Conservation (phyloP, 2,888 invertebrate species). For the Xestia c-nigrum region DNA sequence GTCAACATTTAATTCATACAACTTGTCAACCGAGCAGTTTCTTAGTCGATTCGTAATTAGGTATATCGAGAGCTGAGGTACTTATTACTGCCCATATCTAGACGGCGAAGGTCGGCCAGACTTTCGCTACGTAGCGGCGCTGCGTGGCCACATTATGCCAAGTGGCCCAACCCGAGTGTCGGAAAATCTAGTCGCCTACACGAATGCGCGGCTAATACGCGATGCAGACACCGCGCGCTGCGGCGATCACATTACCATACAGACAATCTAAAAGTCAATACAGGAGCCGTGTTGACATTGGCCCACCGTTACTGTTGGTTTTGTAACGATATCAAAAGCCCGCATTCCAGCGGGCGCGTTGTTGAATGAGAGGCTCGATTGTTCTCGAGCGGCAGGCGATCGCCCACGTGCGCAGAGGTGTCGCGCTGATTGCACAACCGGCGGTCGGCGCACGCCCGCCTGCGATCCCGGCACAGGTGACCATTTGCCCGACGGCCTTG, state of each 20-base stretch:
- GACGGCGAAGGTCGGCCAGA: slow-evolving; percentile 88
- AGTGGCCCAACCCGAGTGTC: slow-evolving; percentile 81
- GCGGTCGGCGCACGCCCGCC: slow-evolving; percentile 59
- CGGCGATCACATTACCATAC: slow-evolving; percentile 81
- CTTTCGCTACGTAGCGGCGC: slow-evolving; percentile 84
- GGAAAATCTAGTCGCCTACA: slow-evolving; percentile 88
- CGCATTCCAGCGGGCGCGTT: slow-evolving; percentile 84
- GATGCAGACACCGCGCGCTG: slow-evolving; percentile 71
- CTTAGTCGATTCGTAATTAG: slow-evolving; percentile 79
- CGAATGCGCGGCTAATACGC: slow-evolving; percentile 76
- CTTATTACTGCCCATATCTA: slow-evolving; percentile 86
- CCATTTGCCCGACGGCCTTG: slow-evolving; percentile 79
- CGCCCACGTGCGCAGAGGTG: slow-evolving; percentile 80
- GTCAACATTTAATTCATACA: slow-evolving; percentile 62
- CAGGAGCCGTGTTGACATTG: slow-evolving; percentile 88
- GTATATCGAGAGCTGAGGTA: slow-evolving; percentile 81
- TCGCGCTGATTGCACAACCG: slow-evolving; percentile 83
- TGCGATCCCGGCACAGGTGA: slow-evolving; percentile 79
- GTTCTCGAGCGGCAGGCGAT: slow-evolving; percentile 78
- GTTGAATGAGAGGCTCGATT: slow-evolving; percentile 83
- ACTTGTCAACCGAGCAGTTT: slow-evolving; percentile 61
- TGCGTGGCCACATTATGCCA: slow-evolving; percentile 79
- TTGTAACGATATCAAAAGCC: slow-evolving; percentile 88
- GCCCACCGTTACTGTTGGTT: slow-evolving; percentile 85
- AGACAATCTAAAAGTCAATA: slow-evolving; percentile 79